Conservation (phyloP, 2,888 invertebrate species). For the Electrophaes corylata region DNA sequence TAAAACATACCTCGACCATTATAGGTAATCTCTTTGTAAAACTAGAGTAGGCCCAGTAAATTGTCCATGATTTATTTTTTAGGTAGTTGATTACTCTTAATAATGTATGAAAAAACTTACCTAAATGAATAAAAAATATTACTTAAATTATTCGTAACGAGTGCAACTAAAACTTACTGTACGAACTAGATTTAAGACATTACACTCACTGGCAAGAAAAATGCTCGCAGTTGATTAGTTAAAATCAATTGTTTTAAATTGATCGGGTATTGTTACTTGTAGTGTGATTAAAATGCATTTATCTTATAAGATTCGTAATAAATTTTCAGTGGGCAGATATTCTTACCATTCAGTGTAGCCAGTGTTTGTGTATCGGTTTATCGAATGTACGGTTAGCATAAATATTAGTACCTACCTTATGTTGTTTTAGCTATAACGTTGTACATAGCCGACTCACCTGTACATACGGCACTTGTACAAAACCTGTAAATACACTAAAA, state of each 20-base stretch:
- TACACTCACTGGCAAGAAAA: conserved; percentile 28
- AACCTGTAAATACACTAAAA: conserved; percentile 76
- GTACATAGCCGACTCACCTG: conserved; percentile 50
- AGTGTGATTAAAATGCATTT: conserved; percentile 42
- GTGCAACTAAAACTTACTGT: conserved; percentile 66
- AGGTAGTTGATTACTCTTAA: conserved; percentile 22
- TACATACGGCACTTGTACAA: conserved; percentile 75
- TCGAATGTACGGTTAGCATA: conserved; percentile 46
- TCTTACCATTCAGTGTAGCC: conserved; percentile 34
- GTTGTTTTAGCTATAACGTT: conserved; percentile 38
- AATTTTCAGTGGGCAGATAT: conserved; percentile 34
- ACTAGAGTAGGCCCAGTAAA: conserved; percentile 7
- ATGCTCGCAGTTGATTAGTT: conserved; percentile 17
- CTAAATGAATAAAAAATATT: conserved; percentile 38
- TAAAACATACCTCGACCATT: background rate
- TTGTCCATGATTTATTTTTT: conserved; percentile 8
- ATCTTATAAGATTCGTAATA: conserved; percentile 36
- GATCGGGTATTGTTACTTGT: conserved; percentile 31
- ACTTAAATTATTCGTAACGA: conserved; percentile 44
- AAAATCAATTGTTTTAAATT: conserved; percentile 20
- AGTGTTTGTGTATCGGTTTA: conserved; percentile 52
- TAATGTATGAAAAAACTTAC: conserved; percentile 35
- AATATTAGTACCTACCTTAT: conserved; percentile 18
- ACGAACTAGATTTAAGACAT: conserved; percentile 41
- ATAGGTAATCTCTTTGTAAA: background rate